Conservation (phyloP, 2,888 invertebrate genomes). For the Homarus gammarus region DNA sequence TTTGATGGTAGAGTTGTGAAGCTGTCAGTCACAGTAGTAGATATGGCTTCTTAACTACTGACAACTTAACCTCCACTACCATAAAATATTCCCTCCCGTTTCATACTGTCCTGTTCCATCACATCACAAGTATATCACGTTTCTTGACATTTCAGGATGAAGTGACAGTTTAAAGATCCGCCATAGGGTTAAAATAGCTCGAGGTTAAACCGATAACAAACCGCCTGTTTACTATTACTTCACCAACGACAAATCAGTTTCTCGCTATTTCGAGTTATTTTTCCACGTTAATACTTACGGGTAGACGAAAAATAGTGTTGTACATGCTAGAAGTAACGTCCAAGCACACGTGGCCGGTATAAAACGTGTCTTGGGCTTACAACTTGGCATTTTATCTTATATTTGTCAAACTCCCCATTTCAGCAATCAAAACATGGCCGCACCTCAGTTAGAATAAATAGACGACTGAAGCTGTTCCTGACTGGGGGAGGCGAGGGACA, state of each 20-base stretch:
- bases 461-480: conserved; percentile 10
- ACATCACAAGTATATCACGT: background rate
- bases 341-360: conserved; percentile 99
- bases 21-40: background rate
- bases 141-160: background rate
- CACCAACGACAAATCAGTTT: background rate
- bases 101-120: background rate
- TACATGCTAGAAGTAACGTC: conserved; percentile 95
- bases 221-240: conserved; percentile 47
- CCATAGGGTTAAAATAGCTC: background rate
- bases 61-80: background rate
- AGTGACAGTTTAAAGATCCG: too few species aligned
- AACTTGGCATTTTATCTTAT: conserved; percentile 89
- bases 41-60: conserved; percentile 14
- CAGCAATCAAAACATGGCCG: conserved; percentile 75
- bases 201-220: background rate
- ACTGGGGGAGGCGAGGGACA: background rate
- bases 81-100: background rate
- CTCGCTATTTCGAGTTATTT: background rate
- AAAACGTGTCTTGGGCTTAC: conserved; percentile 97
- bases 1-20: background rate
- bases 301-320: conserved; percentile 96
- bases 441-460: conserved; percentile 40
- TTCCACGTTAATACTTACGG: conserved; percentile 88
- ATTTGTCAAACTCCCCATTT: conserved; percentile 70